Base-by-base conservation (phyloP, 2,797 vertebrate genomes). In the Peromyscus aztecus region DNA sequence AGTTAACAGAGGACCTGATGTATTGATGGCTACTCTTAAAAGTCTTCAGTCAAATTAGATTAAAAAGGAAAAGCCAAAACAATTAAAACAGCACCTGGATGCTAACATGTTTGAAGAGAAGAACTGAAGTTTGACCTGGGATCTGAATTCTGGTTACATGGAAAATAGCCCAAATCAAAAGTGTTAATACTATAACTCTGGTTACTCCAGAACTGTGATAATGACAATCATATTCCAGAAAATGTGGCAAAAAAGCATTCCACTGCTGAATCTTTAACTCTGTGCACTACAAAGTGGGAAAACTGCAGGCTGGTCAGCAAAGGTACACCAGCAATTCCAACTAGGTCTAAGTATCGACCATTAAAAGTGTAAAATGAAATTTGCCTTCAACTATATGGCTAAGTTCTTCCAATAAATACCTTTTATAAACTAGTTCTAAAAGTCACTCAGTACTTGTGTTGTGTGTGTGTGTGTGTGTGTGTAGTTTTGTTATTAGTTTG, bases 41-140 rank as follows among this genome's bases (percentile, higher is more conserved):
- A 91, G 19, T 34, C 29, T 89, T 37, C 89, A 96, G 95, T 52
- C 31, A 89, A 84, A 76, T 2, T 91, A 90, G 4, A 97, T 29
- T 92, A 81, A 82, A 65, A 34, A 92, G 37, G 8, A 27, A 40
- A 43, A 73, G 52, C 2, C 12, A 73, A 61, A 83, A 24, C 52
- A 83, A 76, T 84, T 23, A 27, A 46, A 43, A 57, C 37, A 8
- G 11, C 2, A 73, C 23, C 16, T 57, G 29, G 73, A 43, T 19
- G 57, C 61, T 34, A 80, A 90, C 23, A 49, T 29, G 2, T 90
- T 77, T 77, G 9, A 82, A 88, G 65, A 63, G 46, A 0, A 19
- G 0, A 73, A 73, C 4, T 55, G 4, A 7, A 71, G 57, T 61
- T 93, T 21, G 85, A 90, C 16, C 7, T 71, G 46, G 16, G 14